Evolutionary conservation across 2,113 vertebrate genomes (phyloP).

Genomic region (Centrocercus urophasianus): DNA sequence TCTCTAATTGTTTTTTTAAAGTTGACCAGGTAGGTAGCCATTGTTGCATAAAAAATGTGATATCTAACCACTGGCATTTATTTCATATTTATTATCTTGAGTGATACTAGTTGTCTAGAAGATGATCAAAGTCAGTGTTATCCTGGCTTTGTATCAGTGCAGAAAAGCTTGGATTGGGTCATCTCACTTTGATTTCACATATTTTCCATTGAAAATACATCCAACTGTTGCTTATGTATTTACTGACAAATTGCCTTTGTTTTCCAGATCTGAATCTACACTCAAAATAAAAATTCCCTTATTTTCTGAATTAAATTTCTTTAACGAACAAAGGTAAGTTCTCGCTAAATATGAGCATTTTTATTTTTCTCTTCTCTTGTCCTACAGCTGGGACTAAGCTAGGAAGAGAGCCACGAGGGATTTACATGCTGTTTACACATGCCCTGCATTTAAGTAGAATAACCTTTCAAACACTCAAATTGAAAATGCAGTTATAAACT

Average conservation of each 20-base stretch:
- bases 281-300: background rate
- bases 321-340: background rate
- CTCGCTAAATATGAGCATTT: background rate
- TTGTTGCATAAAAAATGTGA: background rate
- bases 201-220: background rate
- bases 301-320: background rate
- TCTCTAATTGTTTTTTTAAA: background rate
- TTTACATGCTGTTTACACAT: constrained; percentile 8
- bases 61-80: background rate
- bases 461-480: constrained; percentile 17
- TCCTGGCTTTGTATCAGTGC: background rate
- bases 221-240: background rate
- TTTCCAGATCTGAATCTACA: background rate
- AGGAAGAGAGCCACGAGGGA: background rate
- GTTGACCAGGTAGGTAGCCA: background rate
- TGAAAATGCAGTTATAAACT: background rate
- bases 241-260: background rate
- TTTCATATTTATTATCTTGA: background rate
- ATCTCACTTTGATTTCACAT: background rate
- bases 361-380: background rate
- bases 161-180: background rate
- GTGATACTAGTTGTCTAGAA: background rate
- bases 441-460: background rate
- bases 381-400: background rate
- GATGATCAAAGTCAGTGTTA: background rate